phyloP scores from a whole-genome alignment of 2,888 invertebrate genomes.

The Steromphala cineraria region DNA sequence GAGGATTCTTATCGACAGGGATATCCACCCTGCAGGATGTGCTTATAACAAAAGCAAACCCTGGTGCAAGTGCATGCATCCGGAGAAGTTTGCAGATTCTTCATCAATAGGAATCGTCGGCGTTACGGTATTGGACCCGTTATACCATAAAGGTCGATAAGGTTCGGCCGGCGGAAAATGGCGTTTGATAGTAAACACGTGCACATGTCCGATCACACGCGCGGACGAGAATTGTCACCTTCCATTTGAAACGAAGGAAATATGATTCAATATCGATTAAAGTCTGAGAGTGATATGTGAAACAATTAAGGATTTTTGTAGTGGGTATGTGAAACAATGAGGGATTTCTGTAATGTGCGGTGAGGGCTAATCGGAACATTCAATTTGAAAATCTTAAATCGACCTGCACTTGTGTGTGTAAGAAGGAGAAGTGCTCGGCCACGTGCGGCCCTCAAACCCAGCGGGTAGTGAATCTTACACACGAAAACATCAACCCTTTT shows the following conservation, averaged over 20 bases:
- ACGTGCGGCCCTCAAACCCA: background rate
- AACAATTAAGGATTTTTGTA: too few relatives aligned
- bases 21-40: background rate
- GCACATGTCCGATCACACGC: slow-evolving; percentile 9
- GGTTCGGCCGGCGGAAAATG: background rate
- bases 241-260: background rate
- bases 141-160: too few relatives aligned
- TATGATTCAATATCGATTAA: too few relatives aligned
- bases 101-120: background rate
- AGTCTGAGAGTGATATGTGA: too few relatives aligned
- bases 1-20: background rate
- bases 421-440: background rate
- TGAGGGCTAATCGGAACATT: too few relatives aligned
- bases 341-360: too few relatives aligned
- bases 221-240: background rate
- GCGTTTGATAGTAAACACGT: background rate
- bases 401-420: too few relatives aligned
- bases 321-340: too few relatives aligned
- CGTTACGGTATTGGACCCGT: background rate
- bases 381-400: too few relatives aligned
- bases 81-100: background rate
- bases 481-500: background rate
- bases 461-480: background rate
- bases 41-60: background rate
- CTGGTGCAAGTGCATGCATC: background rate